Conservation (phyloP, 2,888 invertebrate genomes). For the Sarcophaga rosellei region DNA sequence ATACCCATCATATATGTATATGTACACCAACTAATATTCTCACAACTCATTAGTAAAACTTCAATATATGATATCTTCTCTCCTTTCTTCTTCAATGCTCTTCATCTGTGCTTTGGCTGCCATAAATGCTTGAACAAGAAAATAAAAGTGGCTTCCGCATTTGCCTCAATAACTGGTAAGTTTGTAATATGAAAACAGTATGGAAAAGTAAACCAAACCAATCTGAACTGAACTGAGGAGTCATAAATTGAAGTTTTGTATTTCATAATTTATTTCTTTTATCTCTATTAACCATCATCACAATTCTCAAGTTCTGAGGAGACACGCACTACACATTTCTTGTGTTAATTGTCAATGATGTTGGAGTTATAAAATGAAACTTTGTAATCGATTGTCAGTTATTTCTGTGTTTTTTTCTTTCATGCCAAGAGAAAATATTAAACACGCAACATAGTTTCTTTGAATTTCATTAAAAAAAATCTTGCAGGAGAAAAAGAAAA, state of each 20-base stretch:
- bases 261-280: slow-evolving; percentile 64
- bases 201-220: neutral
- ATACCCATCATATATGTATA: no score
- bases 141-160: slow-evolving; percentile 55
- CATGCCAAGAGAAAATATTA: slow-evolving; percentile 3
- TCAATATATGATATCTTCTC: no score
- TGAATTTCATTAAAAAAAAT: slow-evolving; percentile 28
- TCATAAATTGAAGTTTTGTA: slow-evolving; percentile 59
- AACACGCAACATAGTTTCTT: slow-evolving; percentile 46
- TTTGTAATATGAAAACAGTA: slow-evolving; percentile 1
- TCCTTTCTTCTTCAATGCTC: neutral
- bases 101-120: neutral
- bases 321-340: slow-evolving; percentile 47
- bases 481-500: neutral
- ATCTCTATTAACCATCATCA: slow-evolving; percentile 60
- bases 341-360: slow-evolving; percentile 5
- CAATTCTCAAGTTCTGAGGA: slow-evolving; percentile 40
- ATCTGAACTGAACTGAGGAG: neutral
- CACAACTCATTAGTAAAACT: no score
- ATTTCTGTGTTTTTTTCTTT: neutral
- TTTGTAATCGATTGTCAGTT: neutral
- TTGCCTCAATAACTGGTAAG: neutral
- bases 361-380: neutral
- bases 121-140: slow-evolving; percentile 56
- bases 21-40: no score